Evolutionary conservation across 1,140 invertebrate species (phyloP).

Genomic region (Platyscapa corneri): DNA sequence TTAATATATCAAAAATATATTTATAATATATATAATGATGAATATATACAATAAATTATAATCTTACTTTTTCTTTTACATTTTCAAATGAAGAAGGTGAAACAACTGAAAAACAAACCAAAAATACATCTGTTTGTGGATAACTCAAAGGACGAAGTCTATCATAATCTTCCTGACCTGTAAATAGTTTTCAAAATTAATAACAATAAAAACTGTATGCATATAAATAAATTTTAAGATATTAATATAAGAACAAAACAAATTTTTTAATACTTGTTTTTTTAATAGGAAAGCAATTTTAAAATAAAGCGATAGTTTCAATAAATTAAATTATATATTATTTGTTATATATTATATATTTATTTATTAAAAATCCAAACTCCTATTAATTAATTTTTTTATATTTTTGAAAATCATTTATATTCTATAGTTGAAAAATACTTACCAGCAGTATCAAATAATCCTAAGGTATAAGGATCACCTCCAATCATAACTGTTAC

Average conservation of each 20-base stretch:
- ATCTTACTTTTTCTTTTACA: conserved; percentile 96
- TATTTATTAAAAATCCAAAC: neutral
- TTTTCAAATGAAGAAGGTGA: conserved; percentile 99
- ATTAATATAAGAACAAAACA: neutral
- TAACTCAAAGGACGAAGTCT: conserved; percentile 96
- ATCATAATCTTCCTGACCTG: conserved; percentile 97
- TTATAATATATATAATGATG: conserved; percentile 19
- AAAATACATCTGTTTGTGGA: conserved; percentile 98
- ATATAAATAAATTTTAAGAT: neutral
- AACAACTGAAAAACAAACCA: conserved; percentile 98
- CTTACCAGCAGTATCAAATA: conserved; percentile 96
- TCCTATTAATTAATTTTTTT: too few relatives aligned
- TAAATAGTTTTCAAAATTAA: conserved; percentile 12
- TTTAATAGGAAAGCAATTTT: too few relatives aligned
- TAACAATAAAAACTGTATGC: neutral
- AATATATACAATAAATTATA: conserved; percentile 1
- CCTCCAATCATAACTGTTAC: conserved; percentile 99
- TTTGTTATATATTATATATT: too few relatives aligned
- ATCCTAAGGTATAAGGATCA: conserved; percentile 96
- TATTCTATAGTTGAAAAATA: conserved; percentile 4
- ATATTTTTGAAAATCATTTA: too few relatives aligned
- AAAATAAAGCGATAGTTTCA: too few relatives aligned
- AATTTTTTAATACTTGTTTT: neutral
- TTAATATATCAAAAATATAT: neutral
- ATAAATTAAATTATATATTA: too few relatives aligned